These are phyloP conservation scores for Ericerus pela DNA, from an alignment of 1,140 invertebrate species.

Conservation along the genomic window DNA sequence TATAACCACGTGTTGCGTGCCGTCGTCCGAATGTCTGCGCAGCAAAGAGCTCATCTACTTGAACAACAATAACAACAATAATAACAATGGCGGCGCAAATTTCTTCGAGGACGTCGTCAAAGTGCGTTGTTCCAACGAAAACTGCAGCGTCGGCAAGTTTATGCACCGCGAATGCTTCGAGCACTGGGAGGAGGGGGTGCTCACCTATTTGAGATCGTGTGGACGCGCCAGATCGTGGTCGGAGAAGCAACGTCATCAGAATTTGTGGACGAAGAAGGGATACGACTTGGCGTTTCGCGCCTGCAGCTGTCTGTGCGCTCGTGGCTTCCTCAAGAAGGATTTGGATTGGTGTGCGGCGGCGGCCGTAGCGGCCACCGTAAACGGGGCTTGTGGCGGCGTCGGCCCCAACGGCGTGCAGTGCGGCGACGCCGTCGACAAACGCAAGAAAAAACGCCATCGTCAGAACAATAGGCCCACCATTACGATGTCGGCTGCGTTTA, in stretches of 20 bases:
- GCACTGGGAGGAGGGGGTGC: conserved; percentile 73
- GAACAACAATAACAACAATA: background rate
- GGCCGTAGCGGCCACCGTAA: conserved; percentile 37
- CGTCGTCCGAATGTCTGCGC: background rate
- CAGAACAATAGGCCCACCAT: conserved; percentile 44
- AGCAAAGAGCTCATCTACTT: background rate
- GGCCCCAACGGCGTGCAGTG: conserved; percentile 23
- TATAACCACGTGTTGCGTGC: conserved; percentile 6
- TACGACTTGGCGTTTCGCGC: conserved; percentile 86
- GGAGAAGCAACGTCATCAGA: conserved; percentile 80
- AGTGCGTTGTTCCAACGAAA: conserved; percentile 90
- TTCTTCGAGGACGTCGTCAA: conserved; percentile 47
- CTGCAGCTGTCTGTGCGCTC: conserved; percentile 70
- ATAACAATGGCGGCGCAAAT: too few species aligned
- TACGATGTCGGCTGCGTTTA: conserved; percentile 34
- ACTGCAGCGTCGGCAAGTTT: conserved; percentile 67
- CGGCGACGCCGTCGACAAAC: conserved; percentile 39
- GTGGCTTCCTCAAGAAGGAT: conserved; percentile 87
- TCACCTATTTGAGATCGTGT: conserved; percentile 75
- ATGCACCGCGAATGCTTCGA: conserved; percentile 96
- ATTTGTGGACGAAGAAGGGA: conserved; percentile 93
- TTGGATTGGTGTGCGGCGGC: conserved; percentile 72
- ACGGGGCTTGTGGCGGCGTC: conserved; percentile 32
- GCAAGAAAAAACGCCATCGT: conserved; percentile 59
- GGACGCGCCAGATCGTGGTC: conserved; percentile 84